Evolutionary conservation across 2,888 invertebrate species (phyloP).

Genomic region (Cryptus armator): DNA sequence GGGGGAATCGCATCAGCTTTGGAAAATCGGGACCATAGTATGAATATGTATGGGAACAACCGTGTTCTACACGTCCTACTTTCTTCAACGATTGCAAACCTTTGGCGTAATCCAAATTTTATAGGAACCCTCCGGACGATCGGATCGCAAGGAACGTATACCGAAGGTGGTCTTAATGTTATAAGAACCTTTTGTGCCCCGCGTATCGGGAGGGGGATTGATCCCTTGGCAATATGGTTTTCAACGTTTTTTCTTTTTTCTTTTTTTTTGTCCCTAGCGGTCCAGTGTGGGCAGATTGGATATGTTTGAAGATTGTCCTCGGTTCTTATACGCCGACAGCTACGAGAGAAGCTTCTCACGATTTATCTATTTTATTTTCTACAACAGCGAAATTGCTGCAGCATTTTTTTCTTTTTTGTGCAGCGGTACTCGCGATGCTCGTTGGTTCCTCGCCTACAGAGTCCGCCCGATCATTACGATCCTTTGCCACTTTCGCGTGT

Average conservation of each 20-base stretch:
- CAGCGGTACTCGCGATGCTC: background rate
- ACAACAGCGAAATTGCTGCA: background rate
- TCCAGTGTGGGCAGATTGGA: background rate
- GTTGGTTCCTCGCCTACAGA: background rate
- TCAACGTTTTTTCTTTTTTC: background rate
- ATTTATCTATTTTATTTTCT: constrained; percentile 8
- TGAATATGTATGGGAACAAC: background rate
- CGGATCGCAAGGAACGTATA: constrained; percentile 1
- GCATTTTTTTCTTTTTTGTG: background rate
- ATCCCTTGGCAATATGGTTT: constrained; percentile 12
- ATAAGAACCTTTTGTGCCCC: background rate
- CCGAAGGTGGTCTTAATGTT: background rate
- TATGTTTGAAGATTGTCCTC: background rate
- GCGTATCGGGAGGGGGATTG: background rate
- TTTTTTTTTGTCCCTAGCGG: background rate
- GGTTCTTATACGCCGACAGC: background rate
- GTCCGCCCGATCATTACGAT: constrained; percentile 20
- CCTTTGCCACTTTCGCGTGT: constrained; percentile 3
- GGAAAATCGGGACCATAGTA: background rate
- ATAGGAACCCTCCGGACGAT: constrained; percentile 14
- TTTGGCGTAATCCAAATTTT: constrained; percentile 19
- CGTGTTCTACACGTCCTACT: background rate
- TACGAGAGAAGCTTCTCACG: background rate
- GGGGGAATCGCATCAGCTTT: constrained; percentile 13
- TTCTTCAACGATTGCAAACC: background rate